phyloP scores from a whole-genome alignment of 2,797 vertebrate genomes.

The Ciconia nigra region DNA sequence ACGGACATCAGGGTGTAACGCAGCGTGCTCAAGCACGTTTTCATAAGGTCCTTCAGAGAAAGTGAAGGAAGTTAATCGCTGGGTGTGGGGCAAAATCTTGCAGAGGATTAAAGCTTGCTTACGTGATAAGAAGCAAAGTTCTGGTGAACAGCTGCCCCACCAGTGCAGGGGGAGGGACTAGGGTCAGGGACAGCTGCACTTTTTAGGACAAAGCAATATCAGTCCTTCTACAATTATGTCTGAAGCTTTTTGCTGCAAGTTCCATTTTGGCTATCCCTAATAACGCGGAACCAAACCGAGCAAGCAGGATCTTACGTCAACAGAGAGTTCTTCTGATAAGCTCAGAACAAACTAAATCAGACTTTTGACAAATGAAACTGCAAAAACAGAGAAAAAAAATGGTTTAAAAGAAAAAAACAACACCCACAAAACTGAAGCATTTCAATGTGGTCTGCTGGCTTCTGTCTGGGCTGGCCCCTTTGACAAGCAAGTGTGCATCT shows the following conservation, averaged over 20 bases:
- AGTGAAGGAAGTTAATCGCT: background rate
- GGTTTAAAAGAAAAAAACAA: background rate
- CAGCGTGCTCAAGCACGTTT: accelerated
- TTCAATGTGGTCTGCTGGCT: background rate
- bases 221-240: background rate
- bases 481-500: background rate
- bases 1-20: accelerated
- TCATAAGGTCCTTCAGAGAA: background rate
- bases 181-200: background rate
- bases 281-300: background rate
- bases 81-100: background rate
- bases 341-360: background rate
- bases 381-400: background rate
- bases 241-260: background rate
- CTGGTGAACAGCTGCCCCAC: background rate
- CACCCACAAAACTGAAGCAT: background rate
- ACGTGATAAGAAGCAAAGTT: background rate
- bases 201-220: background rate
- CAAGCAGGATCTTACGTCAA: background rate
- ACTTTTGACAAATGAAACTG: background rate
- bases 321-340: background rate
- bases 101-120: slow-evolving; percentile 11
- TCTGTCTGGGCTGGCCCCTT: background rate
- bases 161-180: background rate
- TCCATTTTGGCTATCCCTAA: background rate